These are phyloP conservation scores for Barnardius zonarius DNA, from an alignment of 2,113 vertebrate species.

Conservation along the genomic window DNA sequence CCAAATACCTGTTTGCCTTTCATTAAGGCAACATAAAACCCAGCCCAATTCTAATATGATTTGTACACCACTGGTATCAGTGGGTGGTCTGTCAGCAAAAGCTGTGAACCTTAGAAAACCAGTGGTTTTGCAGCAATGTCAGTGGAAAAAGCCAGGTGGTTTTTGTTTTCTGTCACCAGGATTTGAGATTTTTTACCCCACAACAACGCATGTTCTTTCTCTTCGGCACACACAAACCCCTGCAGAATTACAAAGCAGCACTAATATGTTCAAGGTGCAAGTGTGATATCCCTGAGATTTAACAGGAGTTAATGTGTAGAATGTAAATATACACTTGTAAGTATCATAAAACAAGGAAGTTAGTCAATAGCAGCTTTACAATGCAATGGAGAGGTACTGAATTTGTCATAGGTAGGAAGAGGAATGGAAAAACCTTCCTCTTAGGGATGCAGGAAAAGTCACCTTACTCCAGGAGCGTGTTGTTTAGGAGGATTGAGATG, in stretches of 20 bases:
- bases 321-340: neutral
- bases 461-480: neutral
- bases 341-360: neutral
- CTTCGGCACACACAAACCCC: neutral
- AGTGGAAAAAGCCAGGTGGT: neutral
- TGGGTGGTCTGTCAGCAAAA: neutral
- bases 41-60: neutral
- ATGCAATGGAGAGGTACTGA: neutral
- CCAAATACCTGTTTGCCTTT: neutral
- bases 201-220: fast-evolving
- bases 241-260: neutral
- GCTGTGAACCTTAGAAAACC: neutral
- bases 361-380: slow-evolving; percentile 14
- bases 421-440: neutral
- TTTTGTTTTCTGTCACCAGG: neutral
- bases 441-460: neutral
- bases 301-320: neutral
- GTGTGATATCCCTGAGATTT: slow-evolving; percentile 6
- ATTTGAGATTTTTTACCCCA: neutral
- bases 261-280: neutral
- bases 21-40: neutral
- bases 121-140: neutral
- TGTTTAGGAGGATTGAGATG: neutral
- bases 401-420: neutral
- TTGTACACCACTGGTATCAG: neutral